These are phyloP conservation scores for Amaurobius ferox DNA, from an alignment of 2,888 invertebrate genomes.

Conservation along the genomic window DNA sequence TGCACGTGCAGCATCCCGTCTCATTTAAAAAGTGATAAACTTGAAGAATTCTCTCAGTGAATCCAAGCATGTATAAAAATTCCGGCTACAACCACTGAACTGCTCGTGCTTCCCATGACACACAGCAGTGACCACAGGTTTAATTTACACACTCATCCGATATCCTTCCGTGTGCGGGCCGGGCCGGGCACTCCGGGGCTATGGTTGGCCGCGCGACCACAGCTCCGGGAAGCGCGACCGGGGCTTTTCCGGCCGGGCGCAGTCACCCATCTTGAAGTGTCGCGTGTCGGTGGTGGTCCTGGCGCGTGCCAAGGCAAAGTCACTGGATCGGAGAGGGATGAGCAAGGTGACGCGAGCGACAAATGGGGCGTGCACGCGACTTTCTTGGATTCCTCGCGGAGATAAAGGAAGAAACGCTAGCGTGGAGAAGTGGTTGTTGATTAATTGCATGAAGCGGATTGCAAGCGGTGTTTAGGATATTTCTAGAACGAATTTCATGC, in stretches of 20 bases:
- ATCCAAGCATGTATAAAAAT: too few relatives aligned
- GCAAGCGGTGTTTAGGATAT: too few relatives aligned
- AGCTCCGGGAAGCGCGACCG: constrained; percentile 54
- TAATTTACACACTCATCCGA: background rate
- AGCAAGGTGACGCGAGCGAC: constrained; percentile 4
- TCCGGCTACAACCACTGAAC: too few relatives aligned
- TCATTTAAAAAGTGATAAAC: too few relatives aligned
- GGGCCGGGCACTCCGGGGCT: constrained; percentile 8
- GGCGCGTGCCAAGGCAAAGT: background rate
- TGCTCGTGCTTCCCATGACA: too few relatives aligned
- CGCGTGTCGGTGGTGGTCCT: background rate
- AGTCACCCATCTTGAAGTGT: background rate
- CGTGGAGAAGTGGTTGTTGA: background rate
- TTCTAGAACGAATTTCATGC: too few relatives aligned
- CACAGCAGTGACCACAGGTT: background rate
- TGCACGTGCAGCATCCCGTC: too few relatives aligned
- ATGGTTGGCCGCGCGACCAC: constrained; percentile 60
- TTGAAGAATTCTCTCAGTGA: too few relatives aligned
- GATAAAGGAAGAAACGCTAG: background rate
- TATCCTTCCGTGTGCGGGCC: constrained; percentile 38
- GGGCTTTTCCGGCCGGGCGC: background rate
- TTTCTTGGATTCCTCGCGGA: background rate
- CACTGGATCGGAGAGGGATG: background rate
- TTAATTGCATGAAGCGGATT: too few relatives aligned
- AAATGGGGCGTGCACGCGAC: constrained; percentile 14